Evolutionary conservation across 2,888 invertebrate species (phyloP).

Genomic region (Volucella bombylans): DNA sequence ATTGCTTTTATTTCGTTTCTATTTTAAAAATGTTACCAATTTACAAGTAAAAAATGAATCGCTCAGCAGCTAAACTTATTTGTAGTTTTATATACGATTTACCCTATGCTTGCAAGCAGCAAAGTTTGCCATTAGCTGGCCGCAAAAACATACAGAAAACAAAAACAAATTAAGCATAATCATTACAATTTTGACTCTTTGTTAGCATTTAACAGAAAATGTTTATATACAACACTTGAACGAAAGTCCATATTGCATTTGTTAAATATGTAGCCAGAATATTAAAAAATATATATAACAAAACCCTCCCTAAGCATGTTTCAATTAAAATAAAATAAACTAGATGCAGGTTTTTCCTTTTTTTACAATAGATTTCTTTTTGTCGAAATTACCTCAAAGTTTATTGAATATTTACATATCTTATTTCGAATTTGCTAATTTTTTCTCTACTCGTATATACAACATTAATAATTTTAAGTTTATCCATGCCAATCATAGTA

Average conservation of each 20-base stretch:
- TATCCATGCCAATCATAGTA: constrained; percentile 18
- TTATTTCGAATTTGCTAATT: neutral
- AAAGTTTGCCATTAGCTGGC: constrained; percentile 26
- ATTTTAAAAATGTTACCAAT: constrained; percentile 2
- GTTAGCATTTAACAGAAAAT: constrained; percentile 15
- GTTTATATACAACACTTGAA: constrained; percentile 24
- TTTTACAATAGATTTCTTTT: constrained; percentile 26
- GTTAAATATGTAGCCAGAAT: constrained; percentile 4
- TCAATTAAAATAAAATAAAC: constrained; percentile 66
- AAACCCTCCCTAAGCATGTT: constrained; percentile 82
- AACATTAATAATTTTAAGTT: constrained; percentile 22
- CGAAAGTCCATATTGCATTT: constrained; percentile 29
- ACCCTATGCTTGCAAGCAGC: constrained; percentile 46
- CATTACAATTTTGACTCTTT: constrained; percentile 26
- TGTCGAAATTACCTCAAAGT: neutral
- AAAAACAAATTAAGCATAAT: constrained; percentile 10
- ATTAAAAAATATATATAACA: constrained; percentile 9
- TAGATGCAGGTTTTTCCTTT: constrained; percentile 59
- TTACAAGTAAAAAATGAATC: constrained; percentile 22
- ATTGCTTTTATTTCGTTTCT: constrained; percentile 30
- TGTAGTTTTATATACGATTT: constrained; percentile 32
- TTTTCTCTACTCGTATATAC: constrained; percentile 23
- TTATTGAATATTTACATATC: neutral
- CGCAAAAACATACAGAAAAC: constrained; percentile 37
- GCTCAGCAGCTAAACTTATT: constrained; percentile 25